Conservation (phyloP, 1,140 invertebrate genomes). For the Mylabris phalerata region DNA sequence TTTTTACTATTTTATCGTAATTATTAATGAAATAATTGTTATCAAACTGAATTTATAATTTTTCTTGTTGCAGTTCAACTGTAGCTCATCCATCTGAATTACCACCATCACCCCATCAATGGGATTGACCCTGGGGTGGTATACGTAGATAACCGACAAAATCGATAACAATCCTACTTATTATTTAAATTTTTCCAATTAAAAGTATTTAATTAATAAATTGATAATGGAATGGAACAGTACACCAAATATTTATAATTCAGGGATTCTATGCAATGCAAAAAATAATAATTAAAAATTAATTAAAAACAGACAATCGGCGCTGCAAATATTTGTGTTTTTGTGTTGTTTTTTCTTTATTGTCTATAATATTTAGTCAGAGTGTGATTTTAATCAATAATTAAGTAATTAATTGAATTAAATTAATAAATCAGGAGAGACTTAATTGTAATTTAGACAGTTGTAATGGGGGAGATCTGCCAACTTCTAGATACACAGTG, state of each 20-base stretch:
- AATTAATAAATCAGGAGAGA: background rate
- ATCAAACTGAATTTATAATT: background rate
- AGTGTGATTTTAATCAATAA: conserved; percentile 30
- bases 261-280: conserved; percentile 40
- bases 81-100: conserved; percentile 95
- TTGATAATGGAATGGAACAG: conserved; percentile 11
- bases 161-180: background rate
- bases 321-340: conserved; percentile 29
- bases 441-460: conserved; percentile 8
- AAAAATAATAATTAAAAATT: conserved; percentile 4
- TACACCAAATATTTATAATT: conserved; percentile 40
- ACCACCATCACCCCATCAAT: conserved; percentile 94
- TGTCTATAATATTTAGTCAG: conserved; percentile 30
- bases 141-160: conserved; percentile 29
- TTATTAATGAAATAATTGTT: no score
- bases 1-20: no score
- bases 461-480: conserved; percentile 27
- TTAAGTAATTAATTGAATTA: conserved; percentile 9
- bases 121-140: conserved; percentile 68
- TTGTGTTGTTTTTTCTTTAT: conserved; percentile 34
- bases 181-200: conserved; percentile 1
- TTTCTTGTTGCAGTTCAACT: conserved; percentile 73
- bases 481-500: conserved; percentile 25
- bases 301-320: conserved; percentile 29
- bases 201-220: conserved; percentile 6